Evolutionary conservation across 1,140 invertebrate genomes (phyloP), one percentile per base, ranked within the genome.

Genomic region (Danaus plexippus): DNA sequence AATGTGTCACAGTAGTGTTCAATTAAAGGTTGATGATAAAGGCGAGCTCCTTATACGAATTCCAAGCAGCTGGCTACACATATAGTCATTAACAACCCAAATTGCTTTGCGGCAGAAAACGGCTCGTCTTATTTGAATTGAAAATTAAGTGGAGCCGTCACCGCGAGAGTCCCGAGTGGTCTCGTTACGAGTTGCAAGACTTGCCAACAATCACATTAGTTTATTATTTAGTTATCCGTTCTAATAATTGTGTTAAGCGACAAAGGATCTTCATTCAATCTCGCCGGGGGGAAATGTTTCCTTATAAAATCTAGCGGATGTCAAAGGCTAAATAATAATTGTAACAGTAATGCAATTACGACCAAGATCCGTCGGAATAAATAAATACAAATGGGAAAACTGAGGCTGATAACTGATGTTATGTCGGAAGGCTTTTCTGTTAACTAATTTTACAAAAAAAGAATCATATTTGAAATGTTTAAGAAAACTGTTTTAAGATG

Each of bases 71-170:
- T 50, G 9, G 9, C 42, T 65, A 53, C 42, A 60, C 46, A 54
- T 41, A 55, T 56, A 22, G 54, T 46, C 52, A 56, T 45, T 22
- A 48, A 49, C n/a, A 41, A 44, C 47, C 47, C 50, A 64, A 58
- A 61, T 58, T 59, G 54, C 49, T 58, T 43, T 53, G 49, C 52
- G 59, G 43, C 44, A 52, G 50, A 64, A 58, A 61, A 45, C 50
- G 50, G 52, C 51, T 42, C 45, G 53, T 67, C 63, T 64, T 71
- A 71, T 74, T 71, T 69, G 74, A 77, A 74, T 71, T 74, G 67
- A 72, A 72, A 75, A 71, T 76, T 50, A 68, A 64, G 64, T 64
- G 55, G 56, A 60, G 67, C 67, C 61, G 52, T 66, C 56, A 45
- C 57, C 52, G 58, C 59, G 53, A 61, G 56, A 55, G 60, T 58